Evolutionary conservation across 2,888 invertebrate species (phyloP).

Genomic region (Seira ritae): DNA sequence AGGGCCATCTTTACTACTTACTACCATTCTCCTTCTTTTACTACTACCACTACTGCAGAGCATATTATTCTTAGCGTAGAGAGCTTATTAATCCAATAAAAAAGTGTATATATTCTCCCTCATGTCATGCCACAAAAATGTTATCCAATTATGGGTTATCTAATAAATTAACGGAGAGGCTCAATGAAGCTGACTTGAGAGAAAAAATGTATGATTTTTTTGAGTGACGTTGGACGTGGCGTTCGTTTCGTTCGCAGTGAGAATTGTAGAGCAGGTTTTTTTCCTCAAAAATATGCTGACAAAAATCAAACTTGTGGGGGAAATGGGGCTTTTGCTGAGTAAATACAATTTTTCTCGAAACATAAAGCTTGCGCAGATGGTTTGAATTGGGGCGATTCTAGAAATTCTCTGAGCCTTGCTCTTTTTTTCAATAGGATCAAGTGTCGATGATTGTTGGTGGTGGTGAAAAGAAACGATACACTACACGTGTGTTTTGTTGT

Average conservation of each 20-base stretch:
- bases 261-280: not conserved
- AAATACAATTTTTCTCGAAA: not conserved
- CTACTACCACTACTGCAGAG: not conserved
- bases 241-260: not conserved
- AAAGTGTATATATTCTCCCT: slow-evolving; percentile 22
- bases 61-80: slow-evolving; percentile 9
- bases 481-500: no score
- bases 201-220: not conserved
- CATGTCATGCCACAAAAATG: slow-evolving; percentile 60
- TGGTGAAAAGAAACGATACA: no score
- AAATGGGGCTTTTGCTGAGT: not conserved
- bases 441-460: not conserved
- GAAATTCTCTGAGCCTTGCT: not conserved
- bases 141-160: slow-evolving; percentile 63
- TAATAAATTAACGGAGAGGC: slow-evolving; percentile 55
- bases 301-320: not conserved
- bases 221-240: not conserved
- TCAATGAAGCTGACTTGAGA: slow-evolving; percentile 29
- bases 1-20: not conserved
- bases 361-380: not conserved
- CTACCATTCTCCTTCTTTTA: not conserved
- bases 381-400: not conserved
- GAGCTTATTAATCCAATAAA: slow-evolving; percentile 60
- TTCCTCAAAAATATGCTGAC: slow-evolving; percentile 1
- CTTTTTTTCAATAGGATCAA: not conserved